A percentile compares a stretch with the other conserved stretches of the same genome.
phyloP scores from a whole-genome alignment of 2,888 invertebrate genomes.

The Bibio marci region DNA sequence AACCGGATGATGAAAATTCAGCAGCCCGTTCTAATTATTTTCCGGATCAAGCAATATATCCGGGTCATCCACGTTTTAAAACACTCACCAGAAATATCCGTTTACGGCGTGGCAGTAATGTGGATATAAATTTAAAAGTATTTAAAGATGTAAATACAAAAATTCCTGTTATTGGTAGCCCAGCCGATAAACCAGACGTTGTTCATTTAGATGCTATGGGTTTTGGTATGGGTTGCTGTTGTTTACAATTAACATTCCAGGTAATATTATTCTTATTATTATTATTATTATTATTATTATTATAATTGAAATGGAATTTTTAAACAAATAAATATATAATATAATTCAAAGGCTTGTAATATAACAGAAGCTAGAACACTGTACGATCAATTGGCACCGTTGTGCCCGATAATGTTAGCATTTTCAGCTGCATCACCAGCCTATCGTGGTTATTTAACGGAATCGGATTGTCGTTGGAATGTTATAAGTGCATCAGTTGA shows the following conservation, averaged over 20 bases:
- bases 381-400: slow-evolving; percentile 91
- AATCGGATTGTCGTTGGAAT: slow-evolving; percentile 96
- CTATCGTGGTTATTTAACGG: slow-evolving; percentile 83
- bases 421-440: slow-evolving; percentile 92
- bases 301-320: not conserved
- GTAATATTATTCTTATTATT: not conserved
- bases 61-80: slow-evolving; percentile 89
- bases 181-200: slow-evolving; percentile 66
- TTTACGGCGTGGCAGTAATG: slow-evolving; percentile 80
- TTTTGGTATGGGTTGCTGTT: slow-evolving; percentile 98
- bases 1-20: slow-evolving; percentile 50
- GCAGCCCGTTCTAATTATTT: slow-evolving; percentile 78
- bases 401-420: slow-evolving; percentile 95
- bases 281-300: too few species aligned
- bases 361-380: slow-evolving; percentile 87
- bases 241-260: slow-evolving; percentile 81
- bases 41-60: slow-evolving; percentile 86
- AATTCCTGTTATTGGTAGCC: slow-evolving; percentile 66
- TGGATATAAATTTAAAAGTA: slow-evolving; percentile 79
- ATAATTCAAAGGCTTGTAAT: slow-evolving; percentile 63
- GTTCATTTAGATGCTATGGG: slow-evolving; percentile 99
- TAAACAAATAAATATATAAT: not conserved
- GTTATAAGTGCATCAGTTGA: slow-evolving; percentile 93
- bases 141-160: slow-evolving; percentile 77
- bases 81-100: slow-evolving; percentile 89